Percentiles rank a stretch among this genome's conserved stretches.
Evolutionary conservation across 2,888 invertebrate genomes (phyloP).

Genomic region (Rugalucina vietnamica): DNA sequence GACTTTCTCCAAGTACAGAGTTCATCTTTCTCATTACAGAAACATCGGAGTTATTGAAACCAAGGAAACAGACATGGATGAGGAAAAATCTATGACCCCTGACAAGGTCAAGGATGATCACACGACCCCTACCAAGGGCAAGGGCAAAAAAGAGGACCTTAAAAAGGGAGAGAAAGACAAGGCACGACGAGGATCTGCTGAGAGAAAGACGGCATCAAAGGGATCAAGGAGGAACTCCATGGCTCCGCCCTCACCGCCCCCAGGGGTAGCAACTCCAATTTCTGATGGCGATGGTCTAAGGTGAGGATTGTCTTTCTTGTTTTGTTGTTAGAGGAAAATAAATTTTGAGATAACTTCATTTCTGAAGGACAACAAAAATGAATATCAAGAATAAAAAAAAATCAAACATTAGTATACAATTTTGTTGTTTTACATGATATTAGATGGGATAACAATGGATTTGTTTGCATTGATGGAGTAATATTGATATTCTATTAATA

Average conservation of each 20-base stretch:
- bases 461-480: too few relatives aligned
- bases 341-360: too few relatives aligned
- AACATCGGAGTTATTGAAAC: constrained; percentile 77
- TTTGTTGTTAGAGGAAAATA: too few relatives aligned
- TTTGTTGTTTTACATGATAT: too few relatives aligned
- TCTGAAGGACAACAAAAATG: too few relatives aligned
- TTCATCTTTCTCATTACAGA: constrained; percentile 58
- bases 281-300: constrained; percentile 79
- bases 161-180: constrained; percentile 60
- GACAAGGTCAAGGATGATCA: constrained; percentile 79
- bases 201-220: constrained; percentile 70
- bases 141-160: constrained; percentile 61
- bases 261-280: constrained; percentile 78
- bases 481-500: too few relatives aligned
- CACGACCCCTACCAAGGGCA: constrained; percentile 75
- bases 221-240: constrained; percentile 72
- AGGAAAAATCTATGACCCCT: constrained; percentile 80
- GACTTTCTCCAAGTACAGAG: neutral
- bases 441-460: too few relatives aligned
- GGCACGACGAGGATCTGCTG: constrained; percentile 78
- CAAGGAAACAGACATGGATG: constrained; percentile 79
- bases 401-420: too few relatives aligned
- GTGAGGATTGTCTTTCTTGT: too few relatives aligned
- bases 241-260: constrained; percentile 77
- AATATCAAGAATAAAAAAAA: too few relatives aligned